Percentiles rank a stretch among this genome's conserved stretches.
phyloP scores from a whole-genome alignment of 2,113 vertebrate genomes.

The Patagioenas fasciata region DNA sequence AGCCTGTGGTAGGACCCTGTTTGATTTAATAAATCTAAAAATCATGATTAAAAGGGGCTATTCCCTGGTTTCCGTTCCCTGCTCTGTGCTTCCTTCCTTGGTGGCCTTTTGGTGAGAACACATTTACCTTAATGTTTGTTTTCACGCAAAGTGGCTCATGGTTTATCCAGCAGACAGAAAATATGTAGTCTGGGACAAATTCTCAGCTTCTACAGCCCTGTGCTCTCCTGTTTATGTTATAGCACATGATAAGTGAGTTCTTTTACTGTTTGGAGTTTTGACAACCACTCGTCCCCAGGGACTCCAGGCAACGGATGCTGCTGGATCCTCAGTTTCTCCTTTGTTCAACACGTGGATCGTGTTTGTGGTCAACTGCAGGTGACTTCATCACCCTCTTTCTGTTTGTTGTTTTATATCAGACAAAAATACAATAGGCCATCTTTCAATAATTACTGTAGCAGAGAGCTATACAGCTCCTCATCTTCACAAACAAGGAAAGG shows the following conservation, averaged over 20 bases:
- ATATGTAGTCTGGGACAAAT: not conserved
- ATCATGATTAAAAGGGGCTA: not conserved
- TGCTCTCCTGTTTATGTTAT: not conserved
- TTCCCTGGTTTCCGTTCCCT: not conserved
- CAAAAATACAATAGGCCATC: not conserved
- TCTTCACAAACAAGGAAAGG: not conserved
- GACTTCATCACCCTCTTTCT: not conserved
- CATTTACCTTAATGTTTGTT: not conserved
- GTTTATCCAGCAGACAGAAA: not conserved
- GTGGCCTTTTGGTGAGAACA: not conserved
- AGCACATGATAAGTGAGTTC: not conserved
- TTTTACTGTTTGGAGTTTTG: not conserved
- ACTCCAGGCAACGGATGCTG: not conserved
- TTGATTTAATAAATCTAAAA: not conserved
- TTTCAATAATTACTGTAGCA: not conserved
- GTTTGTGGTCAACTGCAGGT: not conserved
- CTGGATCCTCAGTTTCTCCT: not conserved
- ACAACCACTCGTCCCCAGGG: fast-evolving
- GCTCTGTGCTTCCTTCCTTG: not conserved
- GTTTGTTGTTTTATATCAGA: not conserved
- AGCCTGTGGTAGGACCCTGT: not conserved
- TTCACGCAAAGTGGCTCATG: not conserved
- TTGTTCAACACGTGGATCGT: fast-evolving
- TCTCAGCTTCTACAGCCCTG: not conserved
- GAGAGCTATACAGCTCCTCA: not conserved